Percentiles rank a stretch among this genome's conserved stretches.
Evolutionary conservation across 2,888 invertebrate species (phyloP).

Genomic region (Opisthograptis luteolata): DNA sequence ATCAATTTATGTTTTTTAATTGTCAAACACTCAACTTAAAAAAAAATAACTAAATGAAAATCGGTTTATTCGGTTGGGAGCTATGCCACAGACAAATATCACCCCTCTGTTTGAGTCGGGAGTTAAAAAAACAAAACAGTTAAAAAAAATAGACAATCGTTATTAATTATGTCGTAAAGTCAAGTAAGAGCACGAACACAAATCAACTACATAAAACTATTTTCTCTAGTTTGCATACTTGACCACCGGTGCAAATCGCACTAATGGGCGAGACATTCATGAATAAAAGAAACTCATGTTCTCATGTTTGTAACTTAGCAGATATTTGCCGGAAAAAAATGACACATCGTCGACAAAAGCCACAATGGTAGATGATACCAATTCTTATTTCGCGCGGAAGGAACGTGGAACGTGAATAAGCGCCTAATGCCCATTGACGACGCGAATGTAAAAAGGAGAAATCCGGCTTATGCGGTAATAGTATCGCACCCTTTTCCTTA

Average conservation of each 20-base stretch:
- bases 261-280: constrained; percentile 31
- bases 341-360: background rate
- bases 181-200: constrained; percentile 1
- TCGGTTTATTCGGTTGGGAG: too few relatives aligned
- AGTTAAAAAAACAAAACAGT: too few relatives aligned
- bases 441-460: constrained; percentile 8
- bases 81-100: too few relatives aligned
- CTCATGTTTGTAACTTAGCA: constrained; percentile 1
- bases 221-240: constrained; percentile 51
- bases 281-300: constrained; percentile 23
- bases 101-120: too few relatives aligned
- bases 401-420: background rate
- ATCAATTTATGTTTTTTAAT: too few relatives aligned
- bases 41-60: too few relatives aligned
- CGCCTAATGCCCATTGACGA: constrained; percentile 3
- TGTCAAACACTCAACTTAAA: too few relatives aligned
- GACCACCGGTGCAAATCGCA: constrained; percentile 42
- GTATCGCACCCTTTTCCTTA: constrained; percentile 5
- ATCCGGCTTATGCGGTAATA: constrained; percentile 1
- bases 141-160: background rate
- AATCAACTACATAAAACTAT: constrained; percentile 27
- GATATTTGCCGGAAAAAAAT: background rate
- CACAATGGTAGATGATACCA: constrained; percentile 6
- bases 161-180: background rate
- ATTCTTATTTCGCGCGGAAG: constrained; percentile 5